phyloP scores from a whole-genome alignment of 2,888 invertebrate species.

The Hyposoter dolosus region DNA sequence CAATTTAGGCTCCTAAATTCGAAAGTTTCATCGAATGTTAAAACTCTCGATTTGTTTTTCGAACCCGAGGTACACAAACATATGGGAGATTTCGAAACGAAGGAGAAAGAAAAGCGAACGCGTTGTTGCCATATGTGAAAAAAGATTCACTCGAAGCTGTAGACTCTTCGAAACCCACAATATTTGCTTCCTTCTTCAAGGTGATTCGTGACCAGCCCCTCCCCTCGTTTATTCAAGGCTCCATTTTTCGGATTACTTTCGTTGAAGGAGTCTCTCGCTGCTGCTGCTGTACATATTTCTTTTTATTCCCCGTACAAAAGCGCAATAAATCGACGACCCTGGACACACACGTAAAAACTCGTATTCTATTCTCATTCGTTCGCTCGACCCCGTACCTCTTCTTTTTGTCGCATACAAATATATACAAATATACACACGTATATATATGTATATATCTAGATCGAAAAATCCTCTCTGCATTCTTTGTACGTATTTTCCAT shows the following conservation, averaged over 20 bases:
- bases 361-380: conserved; percentile 66
- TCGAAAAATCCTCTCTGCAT: conserved; percentile 1
- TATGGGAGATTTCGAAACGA: conserved; percentile 3
- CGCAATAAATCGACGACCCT: conserved; percentile 51
- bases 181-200: conserved; percentile 69
- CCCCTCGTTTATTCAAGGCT: conserved; percentile 74
- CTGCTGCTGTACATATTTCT: conserved; percentile 22
- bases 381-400: conserved; percentile 50
- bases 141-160: conserved; percentile 33
- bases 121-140: conserved; percentile 26
- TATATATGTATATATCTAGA: not conserved
- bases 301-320: conserved; percentile 22
- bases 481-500: conserved; percentile 8
- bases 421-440: not conserved
- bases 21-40: conserved; percentile 69
- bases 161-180: conserved; percentile 41
- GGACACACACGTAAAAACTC: conserved; percentile 28
- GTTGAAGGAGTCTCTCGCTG: conserved; percentile 6
- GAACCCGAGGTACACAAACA: conserved; percentile 1
- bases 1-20: conserved; percentile 74
- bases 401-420: conserved; percentile 60
- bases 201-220: conserved; percentile 71
- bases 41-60: conserved; percentile 13
- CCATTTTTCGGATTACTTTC: conserved; percentile 71
- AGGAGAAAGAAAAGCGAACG: conserved; percentile 7